Evolutionary conservation across 2,113 vertebrate genomes (phyloP), one percentile per base, ranked within the genome.

Genomic region (Phocoena phocoena): DNA sequence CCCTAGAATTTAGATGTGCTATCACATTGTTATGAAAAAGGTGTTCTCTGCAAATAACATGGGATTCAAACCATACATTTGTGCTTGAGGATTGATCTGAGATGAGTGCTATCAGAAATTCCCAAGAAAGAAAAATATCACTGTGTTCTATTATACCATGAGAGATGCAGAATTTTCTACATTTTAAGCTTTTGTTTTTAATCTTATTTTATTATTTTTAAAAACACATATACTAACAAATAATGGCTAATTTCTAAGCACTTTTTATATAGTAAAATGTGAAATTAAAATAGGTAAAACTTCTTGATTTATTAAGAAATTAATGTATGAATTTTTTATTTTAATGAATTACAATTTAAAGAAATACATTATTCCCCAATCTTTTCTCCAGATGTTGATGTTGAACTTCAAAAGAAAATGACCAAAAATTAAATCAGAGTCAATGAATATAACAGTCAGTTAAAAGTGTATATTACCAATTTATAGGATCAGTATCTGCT

Each of bases 1-100:
- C 96, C 71, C 88, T 92, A 58, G 90, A 98, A 98, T 96, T 89
- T 90, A 95, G 70, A 96, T 95, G 76, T 95, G 65, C 33, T 70
- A 96, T 82, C 80, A 76, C 65, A 96, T 73, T 97, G 65, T 90
- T 95, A 93, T 97, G 77, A 47, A 90, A 71, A 96, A 96, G 65
- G 36, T 58, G 47, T 33, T 96, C 38, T 95, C 60, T 90, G 96
- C n/a, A 95, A 97, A 97, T 96, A 97, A 90, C n/a, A 21, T 44
- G 28, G 70, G 71, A 93, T 93, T 96, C 65, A 95, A 83, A 95
- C 83, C n/a, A 71, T 7, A 89, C 31, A 71, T 90, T 36, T 88
- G 26, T 41, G 21, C 88, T n/a, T 87, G 76, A 93, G 79, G 12
- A 92, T 65, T 87, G 44, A 87, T 80, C 36, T 44, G 86, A 91